These are phyloP conservation scores for Galbula dea DNA, from an alignment of 2,113 vertebrate genomes.

Conservation along the genomic window DNA sequence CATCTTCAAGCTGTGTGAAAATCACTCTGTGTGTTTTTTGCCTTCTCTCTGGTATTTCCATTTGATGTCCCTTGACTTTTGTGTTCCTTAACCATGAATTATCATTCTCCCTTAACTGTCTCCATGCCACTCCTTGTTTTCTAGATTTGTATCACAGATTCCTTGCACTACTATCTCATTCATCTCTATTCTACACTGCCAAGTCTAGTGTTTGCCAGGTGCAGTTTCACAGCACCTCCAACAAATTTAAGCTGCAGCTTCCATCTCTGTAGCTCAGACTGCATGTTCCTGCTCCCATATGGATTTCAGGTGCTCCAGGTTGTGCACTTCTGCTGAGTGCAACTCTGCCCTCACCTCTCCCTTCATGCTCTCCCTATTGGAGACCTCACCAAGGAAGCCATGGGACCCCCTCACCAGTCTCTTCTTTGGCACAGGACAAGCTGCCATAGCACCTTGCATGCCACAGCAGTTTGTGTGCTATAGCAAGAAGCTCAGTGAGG, in stretches of 20 bases:
- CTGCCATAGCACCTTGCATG: not conserved
- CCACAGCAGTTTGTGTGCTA: too few species aligned
- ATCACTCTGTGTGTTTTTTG: not conserved
- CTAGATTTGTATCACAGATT: not conserved
- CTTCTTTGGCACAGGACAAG: not conserved
- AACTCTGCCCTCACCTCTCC: not conserved
- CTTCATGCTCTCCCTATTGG: not conserved
- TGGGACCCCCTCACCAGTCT: not conserved
- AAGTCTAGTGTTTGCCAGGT: not conserved
- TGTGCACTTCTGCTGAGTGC: not conserved
- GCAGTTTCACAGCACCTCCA: not conserved
- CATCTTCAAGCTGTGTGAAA: not conserved
- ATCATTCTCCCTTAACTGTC: not conserved
- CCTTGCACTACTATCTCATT: not conserved
- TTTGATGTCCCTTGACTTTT: not conserved
- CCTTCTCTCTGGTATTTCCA: not conserved
- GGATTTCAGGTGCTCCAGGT: not conserved
- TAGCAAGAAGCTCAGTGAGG: not conserved
- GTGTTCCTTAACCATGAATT: not conserved
- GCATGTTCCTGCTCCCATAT: not conserved
- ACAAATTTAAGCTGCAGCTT: not conserved
- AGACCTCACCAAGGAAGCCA: not conserved
- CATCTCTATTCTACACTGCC: not conserved
- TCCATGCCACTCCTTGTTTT: not conserved
- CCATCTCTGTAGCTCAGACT: not conserved